phyloP scores from a whole-genome alignment of 1,140 invertebrate species.

The Delia radicum region DNA sequence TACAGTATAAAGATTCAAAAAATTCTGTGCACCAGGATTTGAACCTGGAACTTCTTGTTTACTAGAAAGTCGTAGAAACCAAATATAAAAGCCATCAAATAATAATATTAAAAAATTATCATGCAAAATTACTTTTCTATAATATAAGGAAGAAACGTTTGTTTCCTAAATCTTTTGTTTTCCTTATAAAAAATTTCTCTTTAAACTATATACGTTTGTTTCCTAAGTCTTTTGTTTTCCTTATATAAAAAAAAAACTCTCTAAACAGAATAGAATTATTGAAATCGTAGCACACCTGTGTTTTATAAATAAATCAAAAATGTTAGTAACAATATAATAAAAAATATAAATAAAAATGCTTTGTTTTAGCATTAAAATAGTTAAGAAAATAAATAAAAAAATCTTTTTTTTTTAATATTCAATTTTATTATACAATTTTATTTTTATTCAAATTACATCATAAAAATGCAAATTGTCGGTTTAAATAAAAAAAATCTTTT shows the following conservation, averaged over 20 bases:
- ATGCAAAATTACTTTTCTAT: neutral
- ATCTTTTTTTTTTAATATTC: neutral
- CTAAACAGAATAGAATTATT: neutral
- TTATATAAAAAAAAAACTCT: neutral
- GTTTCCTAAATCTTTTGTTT: neutral
- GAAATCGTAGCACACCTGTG: neutral
- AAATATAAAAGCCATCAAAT: neutral
- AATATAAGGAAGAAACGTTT: neutral
- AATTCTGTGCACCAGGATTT: no score
- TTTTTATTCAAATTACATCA: neutral
- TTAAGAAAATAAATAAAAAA: neutral
- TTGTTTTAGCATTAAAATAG: neutral
- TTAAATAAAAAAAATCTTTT: neutral
- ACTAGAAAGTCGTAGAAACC: no score
- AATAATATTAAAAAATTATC: neutral
- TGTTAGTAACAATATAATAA: neutral
- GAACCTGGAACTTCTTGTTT: no score
- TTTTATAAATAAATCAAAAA: neutral
- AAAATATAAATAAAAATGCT: neutral
- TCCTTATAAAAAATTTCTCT: neutral
- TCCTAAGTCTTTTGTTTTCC: constrained; percentile 14
- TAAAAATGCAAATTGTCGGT: neutral
- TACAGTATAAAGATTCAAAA: no score
- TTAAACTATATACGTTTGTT: neutral
- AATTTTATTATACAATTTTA: neutral